Conservation (phyloP, 2,888 invertebrate species). For the Trissonchulus sp. region DNA sequence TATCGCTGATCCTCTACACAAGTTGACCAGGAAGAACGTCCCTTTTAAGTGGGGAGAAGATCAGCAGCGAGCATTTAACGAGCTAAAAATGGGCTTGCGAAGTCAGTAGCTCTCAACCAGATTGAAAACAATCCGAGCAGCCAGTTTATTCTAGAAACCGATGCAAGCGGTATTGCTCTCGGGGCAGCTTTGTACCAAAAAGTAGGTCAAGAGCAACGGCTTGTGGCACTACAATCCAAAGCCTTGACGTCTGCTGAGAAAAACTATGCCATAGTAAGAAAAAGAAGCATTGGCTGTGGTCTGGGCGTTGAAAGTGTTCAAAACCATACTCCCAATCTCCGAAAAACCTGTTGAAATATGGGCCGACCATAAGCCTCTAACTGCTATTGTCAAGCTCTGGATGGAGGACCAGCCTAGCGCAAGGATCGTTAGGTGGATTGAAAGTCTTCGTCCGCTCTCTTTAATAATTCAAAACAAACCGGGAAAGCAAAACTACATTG, state of each 20-base stretch:
- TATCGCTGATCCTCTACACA: no score
- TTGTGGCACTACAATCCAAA: conserved; percentile 40
- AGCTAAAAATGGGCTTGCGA: conserved; percentile 28
- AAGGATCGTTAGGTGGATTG: background rate
- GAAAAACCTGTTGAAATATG: background rate
- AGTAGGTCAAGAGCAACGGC: conserved; percentile 34
- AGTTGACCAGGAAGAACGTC: no score
- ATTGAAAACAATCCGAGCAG: conserved; percentile 35
- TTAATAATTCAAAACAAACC: background rate
- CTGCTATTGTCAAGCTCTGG: background rate
- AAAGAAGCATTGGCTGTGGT: conserved; percentile 40
- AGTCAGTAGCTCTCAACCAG: no score
- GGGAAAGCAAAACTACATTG: background rate
- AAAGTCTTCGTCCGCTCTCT: background rate
- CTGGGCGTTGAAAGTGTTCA: conserved; percentile 34
- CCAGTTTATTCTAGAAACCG: conserved; percentile 37
- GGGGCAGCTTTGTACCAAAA: conserved; percentile 41
- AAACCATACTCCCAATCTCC: background rate
- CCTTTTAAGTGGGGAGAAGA: conserved; percentile 32
- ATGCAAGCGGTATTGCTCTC: conserved; percentile 41
- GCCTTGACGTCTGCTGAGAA: conserved; percentile 37
- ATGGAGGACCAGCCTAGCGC: background rate
- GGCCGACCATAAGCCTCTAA: background rate
- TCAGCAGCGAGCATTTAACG: conserved; percentile 32
- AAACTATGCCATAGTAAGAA: conserved; percentile 39